Percentiles rank a stretch among this genome's conserved stretches.
phyloP scores from a whole-genome alignment of 2,888 invertebrate genomes.

The Drosophila neonasuta region DNA sequence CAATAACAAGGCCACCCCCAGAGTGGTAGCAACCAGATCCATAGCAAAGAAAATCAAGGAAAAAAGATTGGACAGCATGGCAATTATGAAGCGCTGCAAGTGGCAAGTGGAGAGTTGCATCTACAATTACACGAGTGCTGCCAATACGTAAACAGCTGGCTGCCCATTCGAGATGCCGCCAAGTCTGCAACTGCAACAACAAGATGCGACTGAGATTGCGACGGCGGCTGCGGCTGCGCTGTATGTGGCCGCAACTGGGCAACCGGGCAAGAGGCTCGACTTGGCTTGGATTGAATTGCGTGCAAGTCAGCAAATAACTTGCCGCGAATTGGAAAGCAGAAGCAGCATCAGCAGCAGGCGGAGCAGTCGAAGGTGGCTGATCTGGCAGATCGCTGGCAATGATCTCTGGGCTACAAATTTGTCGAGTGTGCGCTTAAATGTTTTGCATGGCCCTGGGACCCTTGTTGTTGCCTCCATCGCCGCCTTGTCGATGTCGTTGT shows the following conservation, averaged over 20 bases:
- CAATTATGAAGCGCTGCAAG: constrained; percentile 60
- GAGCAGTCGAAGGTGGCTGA: constrained; percentile 28
- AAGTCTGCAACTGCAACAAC: constrained; percentile 37
- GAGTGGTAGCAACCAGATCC: constrained; percentile 18
- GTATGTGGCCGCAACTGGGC: constrained; percentile 63
- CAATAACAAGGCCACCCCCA: constrained; percentile 38
- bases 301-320: constrained; percentile 69
- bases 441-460: constrained; percentile 54
- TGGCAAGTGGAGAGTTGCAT: constrained; percentile 41
- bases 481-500: constrained; percentile 55
- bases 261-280: not conserved
- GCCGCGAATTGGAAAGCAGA: not conserved
- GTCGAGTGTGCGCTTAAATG: constrained; percentile 78
- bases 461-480: constrained; percentile 26
- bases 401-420: constrained; percentile 69
- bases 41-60: constrained; percentile 1
- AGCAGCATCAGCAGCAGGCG: not conserved
- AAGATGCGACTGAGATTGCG: constrained; percentile 9
- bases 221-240: constrained; percentile 20
- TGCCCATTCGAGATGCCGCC: constrained; percentile 39
- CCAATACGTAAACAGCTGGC: constrained; percentile 39
- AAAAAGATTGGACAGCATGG: constrained; percentile 43
- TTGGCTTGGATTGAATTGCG: constrained; percentile 48
- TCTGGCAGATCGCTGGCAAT: constrained; percentile 43
- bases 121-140: constrained; percentile 73